These are phyloP conservation scores for Octodon degus DNA, from an alignment of 2,113 vertebrate genomes.

Conservation along the genomic window DNA sequence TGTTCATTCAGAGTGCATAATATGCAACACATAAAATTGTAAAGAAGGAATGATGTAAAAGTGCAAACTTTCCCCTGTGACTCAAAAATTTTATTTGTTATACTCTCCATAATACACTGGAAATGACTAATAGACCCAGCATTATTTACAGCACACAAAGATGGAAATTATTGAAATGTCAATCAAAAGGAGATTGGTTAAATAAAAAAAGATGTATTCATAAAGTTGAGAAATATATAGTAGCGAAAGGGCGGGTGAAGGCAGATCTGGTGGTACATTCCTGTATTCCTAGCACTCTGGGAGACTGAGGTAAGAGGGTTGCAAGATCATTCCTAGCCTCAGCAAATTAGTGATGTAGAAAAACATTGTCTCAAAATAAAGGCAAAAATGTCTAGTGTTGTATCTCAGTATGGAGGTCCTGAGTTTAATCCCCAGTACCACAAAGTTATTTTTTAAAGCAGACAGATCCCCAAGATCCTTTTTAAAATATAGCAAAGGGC, in stretches of 20 bases:
- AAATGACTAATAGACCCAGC: not conserved
- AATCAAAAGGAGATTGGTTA: not conserved
- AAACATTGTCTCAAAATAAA: not conserved
- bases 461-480: not conserved
- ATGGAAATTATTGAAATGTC: slow-evolving; percentile 16
- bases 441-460: not conserved
- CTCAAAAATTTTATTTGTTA: not conserved
- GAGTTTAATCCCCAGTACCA: not conserved
- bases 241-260: not conserved
- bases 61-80: not conserved
- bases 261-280: not conserved
- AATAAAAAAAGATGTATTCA: not conserved
- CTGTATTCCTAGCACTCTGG: not conserved
- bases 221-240: not conserved
- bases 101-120: not conserved
- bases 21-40: not conserved
- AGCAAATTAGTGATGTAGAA: not conserved
- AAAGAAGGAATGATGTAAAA: not conserved
- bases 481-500: not conserved
- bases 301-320: not conserved
- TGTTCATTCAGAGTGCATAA: not conserved
- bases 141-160: not conserved
- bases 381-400: not conserved
- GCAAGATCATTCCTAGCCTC: not conserved
- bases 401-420: not conserved